phyloP scores from a whole-genome alignment of 2,113 vertebrate species.

The Oplegnathus fasciatus region DNA sequence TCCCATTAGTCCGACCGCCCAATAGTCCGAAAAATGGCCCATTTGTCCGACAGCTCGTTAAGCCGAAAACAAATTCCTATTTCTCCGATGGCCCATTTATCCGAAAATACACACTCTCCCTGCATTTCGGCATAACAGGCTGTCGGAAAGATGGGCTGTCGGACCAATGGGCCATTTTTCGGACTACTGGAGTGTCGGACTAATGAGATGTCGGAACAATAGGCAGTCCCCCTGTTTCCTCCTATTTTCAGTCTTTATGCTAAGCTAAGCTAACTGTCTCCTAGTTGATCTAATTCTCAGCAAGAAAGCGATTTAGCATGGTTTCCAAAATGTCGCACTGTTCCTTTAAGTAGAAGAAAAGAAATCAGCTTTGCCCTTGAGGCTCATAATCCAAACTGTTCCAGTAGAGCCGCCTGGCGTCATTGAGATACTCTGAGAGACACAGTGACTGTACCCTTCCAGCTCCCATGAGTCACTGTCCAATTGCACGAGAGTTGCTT shows the following conservation, averaged over 20 bases:
- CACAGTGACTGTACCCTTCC: constrained; percentile 21
- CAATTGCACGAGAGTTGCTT: constrained; percentile 22
- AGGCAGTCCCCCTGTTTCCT: too few species aligned
- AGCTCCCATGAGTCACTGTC: constrained; percentile 30
- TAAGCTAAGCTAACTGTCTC: not conserved
- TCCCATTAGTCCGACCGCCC: too few species aligned
- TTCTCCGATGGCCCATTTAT: too few species aligned
- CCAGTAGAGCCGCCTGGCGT: constrained; percentile 17
- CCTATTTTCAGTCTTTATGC: not conserved
- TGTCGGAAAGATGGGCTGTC: too few species aligned
- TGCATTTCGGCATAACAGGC: too few species aligned
- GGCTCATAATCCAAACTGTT: constrained; percentile 36
- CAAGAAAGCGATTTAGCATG: not conserved
- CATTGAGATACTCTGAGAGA: constrained; percentile 9
- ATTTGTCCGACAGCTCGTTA: too few species aligned
- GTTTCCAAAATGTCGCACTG: not conserved
- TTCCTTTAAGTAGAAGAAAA: not conserved
- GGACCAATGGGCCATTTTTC: too few species aligned
- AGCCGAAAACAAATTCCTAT: too few species aligned
- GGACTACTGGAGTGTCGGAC: too few species aligned
- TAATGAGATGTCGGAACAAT: too few species aligned
- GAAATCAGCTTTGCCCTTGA: constrained; percentile 17
- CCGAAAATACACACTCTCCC: too few species aligned
- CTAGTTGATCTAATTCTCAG: not conserved
- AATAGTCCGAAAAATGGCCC: too few species aligned